Percentiles rank a stretch among this genome's conserved stretches.
phyloP scores from a whole-genome alignment of 1,140 invertebrate species.

The Cyphomyrmex costatus region DNA sequence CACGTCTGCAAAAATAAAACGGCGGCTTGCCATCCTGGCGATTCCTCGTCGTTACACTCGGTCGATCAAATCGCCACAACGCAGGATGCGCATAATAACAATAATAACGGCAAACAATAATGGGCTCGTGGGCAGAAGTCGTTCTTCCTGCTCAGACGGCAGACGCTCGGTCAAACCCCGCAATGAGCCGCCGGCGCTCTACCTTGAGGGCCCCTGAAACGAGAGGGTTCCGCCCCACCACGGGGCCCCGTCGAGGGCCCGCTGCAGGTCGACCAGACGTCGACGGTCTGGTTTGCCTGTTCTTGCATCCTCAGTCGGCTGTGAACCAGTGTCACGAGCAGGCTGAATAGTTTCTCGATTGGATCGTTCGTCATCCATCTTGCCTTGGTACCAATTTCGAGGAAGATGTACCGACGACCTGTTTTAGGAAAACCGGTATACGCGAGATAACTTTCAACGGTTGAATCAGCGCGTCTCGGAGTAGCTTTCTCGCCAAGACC shows the following conservation, averaged over 20 bases:
- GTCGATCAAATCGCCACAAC: slow-evolving; percentile 38
- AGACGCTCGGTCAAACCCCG: slow-evolving; percentile 40
- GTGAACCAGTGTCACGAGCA: slow-evolving; percentile 57
- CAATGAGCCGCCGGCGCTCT: slow-evolving; percentile 36
- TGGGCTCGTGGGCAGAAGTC: slow-evolving; percentile 61
- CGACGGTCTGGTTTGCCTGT: slow-evolving; percentile 30
- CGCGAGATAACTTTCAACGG: slow-evolving; percentile 16
- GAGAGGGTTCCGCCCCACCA: slow-evolving; percentile 67
- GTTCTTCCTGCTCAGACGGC: slow-evolving; percentile 62
- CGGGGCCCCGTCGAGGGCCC: slow-evolving; percentile 58
- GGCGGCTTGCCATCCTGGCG: neutral
- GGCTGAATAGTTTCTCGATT: neutral
- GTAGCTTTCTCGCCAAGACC: slow-evolving; percentile 5
- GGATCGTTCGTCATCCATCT: neutral
- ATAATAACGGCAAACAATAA: slow-evolving; percentile 68
- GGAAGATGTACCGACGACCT: neutral
- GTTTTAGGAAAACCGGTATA: slow-evolving; percentile 25
- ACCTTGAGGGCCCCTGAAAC: slow-evolving; percentile 66
- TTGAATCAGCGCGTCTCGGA: neutral
- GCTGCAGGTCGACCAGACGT: slow-evolving; percentile 56
- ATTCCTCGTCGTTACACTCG: neutral
- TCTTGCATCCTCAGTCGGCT: slow-evolving; percentile 60
- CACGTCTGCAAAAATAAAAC: slow-evolving; percentile 26
- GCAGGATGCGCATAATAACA: slow-evolving; percentile 54
- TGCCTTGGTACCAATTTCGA: neutral